These are phyloP conservation scores for Araneus ventricosus DNA, from an alignment of 1,140 invertebrate species.

Conservation along the genomic window DNA sequence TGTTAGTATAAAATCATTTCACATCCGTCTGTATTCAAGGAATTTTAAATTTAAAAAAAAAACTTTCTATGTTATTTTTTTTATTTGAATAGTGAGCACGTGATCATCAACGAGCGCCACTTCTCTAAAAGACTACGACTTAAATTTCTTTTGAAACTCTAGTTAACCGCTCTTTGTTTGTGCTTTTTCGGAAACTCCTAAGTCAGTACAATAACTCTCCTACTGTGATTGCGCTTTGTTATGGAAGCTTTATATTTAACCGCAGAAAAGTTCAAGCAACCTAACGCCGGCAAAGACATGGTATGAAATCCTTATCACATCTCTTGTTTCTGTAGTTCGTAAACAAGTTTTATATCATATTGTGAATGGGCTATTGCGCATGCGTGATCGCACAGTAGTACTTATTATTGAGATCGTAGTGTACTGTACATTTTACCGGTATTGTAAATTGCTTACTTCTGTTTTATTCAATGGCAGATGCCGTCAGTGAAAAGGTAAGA, in stretches of 20 bases:
- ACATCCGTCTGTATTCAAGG: no score
- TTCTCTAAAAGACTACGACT: not conserved
- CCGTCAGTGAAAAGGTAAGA: conserved; percentile 50
- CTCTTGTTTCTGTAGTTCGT: not conserved
- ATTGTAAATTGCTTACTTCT: not conserved
- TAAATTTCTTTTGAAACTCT: not conserved
- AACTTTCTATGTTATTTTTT: not conserved
- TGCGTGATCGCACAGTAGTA: conserved; percentile 42
- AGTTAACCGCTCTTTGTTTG: conserved; percentile 5
- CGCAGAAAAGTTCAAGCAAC: conserved; percentile 68
- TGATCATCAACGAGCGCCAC: not conserved
- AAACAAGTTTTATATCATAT: conserved; percentile 23
- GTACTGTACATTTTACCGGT: conserved; percentile 26
- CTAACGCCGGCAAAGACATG: conserved; percentile 59
- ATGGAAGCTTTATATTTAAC: conserved; percentile 70
- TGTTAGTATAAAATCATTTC: no score
- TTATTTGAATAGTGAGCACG: not conserved
- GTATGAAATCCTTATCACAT: conserved; percentile 51
- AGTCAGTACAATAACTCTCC: not conserved
- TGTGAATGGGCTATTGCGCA: conserved; percentile 22
- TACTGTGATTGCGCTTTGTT: conserved; percentile 9
- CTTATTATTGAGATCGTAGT: not conserved
- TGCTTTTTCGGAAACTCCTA: not conserved
- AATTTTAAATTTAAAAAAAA: no score
- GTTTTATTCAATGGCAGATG: conserved; percentile 59